Percentiles rank a stretch among this genome's conserved stretches.
These are phyloP conservation scores for Apostichopus parvimensis DNA, from an alignment of 35 echinoderm and acorn worm genomes.

Conservation along the genomic window DNA sequence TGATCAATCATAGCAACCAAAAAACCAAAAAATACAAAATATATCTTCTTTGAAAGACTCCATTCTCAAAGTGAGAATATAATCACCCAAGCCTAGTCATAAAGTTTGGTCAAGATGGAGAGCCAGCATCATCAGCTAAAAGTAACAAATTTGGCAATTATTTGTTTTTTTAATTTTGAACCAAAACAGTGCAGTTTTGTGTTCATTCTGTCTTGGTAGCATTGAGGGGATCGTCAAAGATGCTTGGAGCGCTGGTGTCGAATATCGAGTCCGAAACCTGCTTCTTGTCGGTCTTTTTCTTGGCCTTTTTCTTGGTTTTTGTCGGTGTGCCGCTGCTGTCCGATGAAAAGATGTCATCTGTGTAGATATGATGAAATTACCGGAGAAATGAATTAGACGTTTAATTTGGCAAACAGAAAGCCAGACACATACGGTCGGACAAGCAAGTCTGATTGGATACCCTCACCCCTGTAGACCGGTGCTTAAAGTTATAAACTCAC, in stretches of 20 bases:
- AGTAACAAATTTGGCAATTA: background rate
- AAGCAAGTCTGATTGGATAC: background rate
- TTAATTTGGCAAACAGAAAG: too few species aligned
- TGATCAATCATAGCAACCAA: too few species aligned
- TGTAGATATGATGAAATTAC: background rate
- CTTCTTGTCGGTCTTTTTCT: conserved; percentile 75
- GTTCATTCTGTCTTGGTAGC: conserved; percentile 60
- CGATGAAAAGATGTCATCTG: conserved; percentile 87
- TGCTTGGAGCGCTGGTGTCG: conserved; percentile 81
- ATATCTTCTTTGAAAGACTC: too few species aligned
- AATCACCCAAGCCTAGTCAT: too few species aligned
- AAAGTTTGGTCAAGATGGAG: too few species aligned
- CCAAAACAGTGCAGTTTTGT: background rate
- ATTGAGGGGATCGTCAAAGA: conserved; percentile 98
- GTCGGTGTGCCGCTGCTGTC: conserved; percentile 45
- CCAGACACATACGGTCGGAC: background rate
- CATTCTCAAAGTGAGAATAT: too few species aligned
- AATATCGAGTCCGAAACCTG: conserved; percentile 69
- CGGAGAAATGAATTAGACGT: too few species aligned
- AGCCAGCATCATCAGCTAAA: background rate
- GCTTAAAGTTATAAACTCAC: conserved; percentile 35
- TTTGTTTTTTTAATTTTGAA: background rate
- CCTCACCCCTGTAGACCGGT: background rate
- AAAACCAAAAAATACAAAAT: too few species aligned
- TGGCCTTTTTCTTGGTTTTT: conserved; percentile 74